Evolutionary conservation across 92 coral and sea anemone species (phyloP).

Genomic region (Parazoanthus darwini): DNA sequence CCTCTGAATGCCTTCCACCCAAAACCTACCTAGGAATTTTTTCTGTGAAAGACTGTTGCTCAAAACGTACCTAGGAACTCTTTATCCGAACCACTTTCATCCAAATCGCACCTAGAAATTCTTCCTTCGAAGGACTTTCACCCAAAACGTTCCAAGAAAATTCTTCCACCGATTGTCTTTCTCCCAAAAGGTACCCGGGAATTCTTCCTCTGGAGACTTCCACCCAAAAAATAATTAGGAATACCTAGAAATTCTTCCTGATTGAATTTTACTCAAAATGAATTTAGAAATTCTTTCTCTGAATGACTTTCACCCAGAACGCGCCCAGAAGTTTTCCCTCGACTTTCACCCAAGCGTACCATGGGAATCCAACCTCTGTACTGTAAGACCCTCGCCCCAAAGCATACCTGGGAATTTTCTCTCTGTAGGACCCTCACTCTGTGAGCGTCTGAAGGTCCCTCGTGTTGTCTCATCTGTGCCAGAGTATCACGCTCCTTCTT

Average conservation of each 20-base stretch:
- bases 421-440: conserved; percentile 84
- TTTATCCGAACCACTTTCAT: background rate
- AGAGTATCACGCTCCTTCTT: conserved; percentile 84
- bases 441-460: conserved; percentile 82
- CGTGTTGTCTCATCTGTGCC: conserved; percentile 78
- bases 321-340: conserved; percentile 86
- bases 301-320: background rate
- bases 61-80: conserved; percentile 37
- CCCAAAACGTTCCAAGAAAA: too few species aligned
- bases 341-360: conserved; percentile 67
- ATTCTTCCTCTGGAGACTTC: too few species aligned
- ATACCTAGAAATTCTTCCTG: background rate
- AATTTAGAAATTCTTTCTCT: background rate
- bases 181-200: background rate
- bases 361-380: conserved; percentile 85
- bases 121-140: conserved; percentile 74
- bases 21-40: background rate
- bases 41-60: background rate
- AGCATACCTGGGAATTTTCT: conserved; percentile 94
- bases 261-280: conserved; percentile 1
- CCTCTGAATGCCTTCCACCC: background rate
- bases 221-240: too few species aligned
- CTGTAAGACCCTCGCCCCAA: conserved; percentile 64
- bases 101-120: conserved; percentile 70
- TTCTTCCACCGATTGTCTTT: background rate